Conservation (phyloP, 2,113 vertebrate genomes). For the Siphamia tubifer region DNA sequence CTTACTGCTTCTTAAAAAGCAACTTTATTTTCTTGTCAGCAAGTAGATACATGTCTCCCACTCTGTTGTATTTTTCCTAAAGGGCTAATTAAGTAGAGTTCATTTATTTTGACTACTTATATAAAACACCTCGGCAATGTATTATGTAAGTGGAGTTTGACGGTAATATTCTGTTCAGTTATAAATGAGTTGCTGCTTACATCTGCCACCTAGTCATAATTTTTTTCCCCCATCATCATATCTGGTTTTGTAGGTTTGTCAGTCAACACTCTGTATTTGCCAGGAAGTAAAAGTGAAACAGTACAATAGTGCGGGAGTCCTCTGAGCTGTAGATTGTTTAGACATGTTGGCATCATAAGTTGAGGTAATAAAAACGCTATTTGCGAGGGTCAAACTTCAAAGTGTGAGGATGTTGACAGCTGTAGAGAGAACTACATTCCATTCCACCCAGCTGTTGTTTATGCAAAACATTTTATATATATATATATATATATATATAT, state of each 20-base stretch:
- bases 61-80: background rate
- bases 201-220: conserved; percentile 6
- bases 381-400: conserved; percentile 4
- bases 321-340: background rate
- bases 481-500: too few species aligned
- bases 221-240: background rate
- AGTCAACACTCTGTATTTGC: background rate
- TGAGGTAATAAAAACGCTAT: conserved; percentile 14
- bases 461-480: background rate
- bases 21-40: background rate
- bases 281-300: background rate
- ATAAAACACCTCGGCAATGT: background rate
- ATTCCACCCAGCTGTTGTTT: background rate
- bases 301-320: background rate
- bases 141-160: background rate
- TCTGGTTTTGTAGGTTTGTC: conserved; percentile 2
- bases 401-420: background rate
- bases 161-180: background rate
- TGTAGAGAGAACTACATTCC: background rate
- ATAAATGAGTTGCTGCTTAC: background rate
- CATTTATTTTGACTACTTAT: too few species aligned
- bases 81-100: background rate
- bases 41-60: background rate
- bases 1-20: too few species aligned
- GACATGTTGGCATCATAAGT: conserved; percentile 6